Evolutionary conservation across 2,113 vertebrate species (phyloP).

Genomic region (Tachuris rubrigastra): DNA sequence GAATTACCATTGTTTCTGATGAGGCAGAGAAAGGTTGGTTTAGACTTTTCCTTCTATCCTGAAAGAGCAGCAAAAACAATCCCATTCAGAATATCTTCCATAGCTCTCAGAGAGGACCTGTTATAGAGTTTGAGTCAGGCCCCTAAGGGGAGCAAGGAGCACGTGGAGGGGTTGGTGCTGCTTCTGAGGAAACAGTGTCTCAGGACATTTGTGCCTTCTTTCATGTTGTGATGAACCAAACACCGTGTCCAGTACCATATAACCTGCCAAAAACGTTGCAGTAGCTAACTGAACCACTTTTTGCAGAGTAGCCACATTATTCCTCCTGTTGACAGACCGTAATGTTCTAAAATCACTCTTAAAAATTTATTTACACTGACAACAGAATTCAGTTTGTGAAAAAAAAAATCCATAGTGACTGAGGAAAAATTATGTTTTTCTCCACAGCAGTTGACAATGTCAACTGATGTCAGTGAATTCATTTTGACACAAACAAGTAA

Average conservation of each 20-base stretch:
- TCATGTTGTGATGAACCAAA: neutral
- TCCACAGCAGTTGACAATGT: neutral
- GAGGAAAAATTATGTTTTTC: neutral
- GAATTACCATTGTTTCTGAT: neutral
- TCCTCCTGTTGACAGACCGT: neutral
- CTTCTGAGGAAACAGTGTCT: neutral
- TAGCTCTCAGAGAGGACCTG: neutral
- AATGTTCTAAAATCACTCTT: neutral
- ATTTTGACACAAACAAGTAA: neutral
- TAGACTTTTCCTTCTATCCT: neutral
- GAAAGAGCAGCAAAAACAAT: neutral
- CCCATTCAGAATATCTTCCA: neutral
- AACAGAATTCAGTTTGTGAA: neutral
- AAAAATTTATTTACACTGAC: neutral
- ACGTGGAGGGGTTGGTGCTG: fast-evolving
- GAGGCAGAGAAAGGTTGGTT: neutral
- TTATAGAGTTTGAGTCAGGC: neutral
- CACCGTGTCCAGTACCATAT: neutral
- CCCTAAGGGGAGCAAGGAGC: neutral
- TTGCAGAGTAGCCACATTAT: neutral
- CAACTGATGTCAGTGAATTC: neutral
- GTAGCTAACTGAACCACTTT: neutral
- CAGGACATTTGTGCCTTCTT: neutral
- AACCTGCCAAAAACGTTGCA: neutral
- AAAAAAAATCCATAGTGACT: neutral